phyloP scores from a whole-genome alignment of 2,797 vertebrate species.

The Myripristis murdjan region DNA sequence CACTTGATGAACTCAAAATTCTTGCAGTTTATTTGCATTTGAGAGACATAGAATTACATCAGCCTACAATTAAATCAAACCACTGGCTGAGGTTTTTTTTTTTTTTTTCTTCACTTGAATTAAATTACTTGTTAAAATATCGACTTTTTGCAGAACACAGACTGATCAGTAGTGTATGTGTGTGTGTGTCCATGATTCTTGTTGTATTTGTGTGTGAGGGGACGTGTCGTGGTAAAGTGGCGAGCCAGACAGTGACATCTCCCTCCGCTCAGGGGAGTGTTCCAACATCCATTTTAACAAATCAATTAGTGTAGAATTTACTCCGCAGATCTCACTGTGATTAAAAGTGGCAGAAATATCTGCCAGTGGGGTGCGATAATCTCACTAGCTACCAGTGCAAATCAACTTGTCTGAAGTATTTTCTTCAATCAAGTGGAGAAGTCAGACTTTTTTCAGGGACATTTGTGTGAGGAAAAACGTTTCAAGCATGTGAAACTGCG shows the following conservation, averaged over 20 bases:
- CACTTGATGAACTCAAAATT: constrained; percentile 25
- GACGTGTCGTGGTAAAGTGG: constrained; percentile 54
- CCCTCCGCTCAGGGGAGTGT: constrained; percentile 51
- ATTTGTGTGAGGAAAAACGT: too few species aligned
- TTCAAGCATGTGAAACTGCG: too few species aligned
- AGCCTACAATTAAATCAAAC: constrained; percentile 20
- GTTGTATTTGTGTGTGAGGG: constrained; percentile 33
- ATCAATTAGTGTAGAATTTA: not conserved
- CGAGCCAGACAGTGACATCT: constrained; percentile 67
- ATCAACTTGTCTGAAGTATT: too few species aligned
- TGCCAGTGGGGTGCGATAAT: too few species aligned
- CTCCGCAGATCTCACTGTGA: not conserved
- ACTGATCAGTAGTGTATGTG: not conserved
- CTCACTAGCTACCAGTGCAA: too few species aligned
- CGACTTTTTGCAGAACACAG: constrained; percentile 3
- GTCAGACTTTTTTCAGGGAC: too few species aligned
- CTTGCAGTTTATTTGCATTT: constrained; percentile 25
- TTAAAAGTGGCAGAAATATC: not conserved
- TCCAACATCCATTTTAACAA: constrained; percentile 17
- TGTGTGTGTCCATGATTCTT: constrained; percentile 23
- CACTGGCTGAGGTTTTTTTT: constrained; percentile 30
- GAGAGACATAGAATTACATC: constrained; percentile 22
- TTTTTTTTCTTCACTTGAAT: constrained; percentile 24
- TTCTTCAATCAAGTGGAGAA: too few species aligned
- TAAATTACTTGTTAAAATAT: constrained; percentile 37